Evolutionary conservation across 2,888 invertebrate genomes (phyloP), one percentile per base, ranked within the genome.

Genomic region (Apomyelois bistriatella): DNA sequence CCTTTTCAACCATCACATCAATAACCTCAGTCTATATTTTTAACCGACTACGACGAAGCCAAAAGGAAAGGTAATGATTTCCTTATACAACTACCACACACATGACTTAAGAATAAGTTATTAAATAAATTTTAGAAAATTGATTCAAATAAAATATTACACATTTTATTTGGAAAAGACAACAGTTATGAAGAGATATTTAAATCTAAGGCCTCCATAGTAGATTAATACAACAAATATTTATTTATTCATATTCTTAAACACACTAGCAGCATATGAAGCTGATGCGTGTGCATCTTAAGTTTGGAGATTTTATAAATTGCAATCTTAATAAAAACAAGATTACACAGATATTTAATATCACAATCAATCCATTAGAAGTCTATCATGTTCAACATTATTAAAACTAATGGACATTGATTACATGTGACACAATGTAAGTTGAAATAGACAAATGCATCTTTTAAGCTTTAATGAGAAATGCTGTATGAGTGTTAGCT

Each of bases 361-460:
- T 3, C 2, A 7, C 12, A 16, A 16, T 15, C 16, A 32, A 6
- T 10, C 10, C 9, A 35, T 30, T 35, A 9, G 35, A 32, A 15
- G 35, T 46, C 30, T 32, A 46, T 30, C 13, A 30, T 42, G 10
- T 15, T 46, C 9, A 9, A 10, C 17, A 13, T 6, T 46, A 43
- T 12, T 43, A 46, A 16, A 46, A 16, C 43, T 42, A 28, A 12
- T 22, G 41, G 10, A 17, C 10, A 32, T 13, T 46, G 32, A 32
- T 43, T 12, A 43, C 28, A 28, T 30, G 13, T 43, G 42, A 28
- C 7, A 43, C 13, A 12, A 30, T 28, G 5, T 28, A 28, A 28
- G 28, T 28, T n/a, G 28, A 43, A 9, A 43, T 37, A 17, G 22
- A 42, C 37, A 51, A 55, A 49, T 48, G 46, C 52, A 28, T 48